Base-by-base conservation (phyloP, 2,113 vertebrate species). In the Hucho hucho region DNA sequence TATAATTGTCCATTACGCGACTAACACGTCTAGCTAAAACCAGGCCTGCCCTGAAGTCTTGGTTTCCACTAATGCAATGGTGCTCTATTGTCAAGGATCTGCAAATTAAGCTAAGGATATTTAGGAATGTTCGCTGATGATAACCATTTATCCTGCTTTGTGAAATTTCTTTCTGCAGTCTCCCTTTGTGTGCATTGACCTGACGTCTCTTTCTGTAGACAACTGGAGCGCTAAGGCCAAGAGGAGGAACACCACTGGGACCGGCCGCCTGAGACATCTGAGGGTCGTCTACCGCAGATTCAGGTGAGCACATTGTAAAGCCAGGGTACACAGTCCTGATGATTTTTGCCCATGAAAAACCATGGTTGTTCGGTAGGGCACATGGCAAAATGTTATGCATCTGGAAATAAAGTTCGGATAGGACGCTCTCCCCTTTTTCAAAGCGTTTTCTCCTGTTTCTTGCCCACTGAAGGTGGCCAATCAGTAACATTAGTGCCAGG, bases 221-320 rank as follows among this genome's bases (percentile, higher is more conserved):
- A 99, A 99, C 90, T 99, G 98, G 98, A 99, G 98, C 65, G 96
- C 95, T 2, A 99, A 99, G 91, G 98, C 98, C 75, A 99, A 98
- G 87, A 95, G 98, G 78, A 95, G 97, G 81, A 98, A 95, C 91
- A 99, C 98, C 90, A 99, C 98, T 4, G 97, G 98, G 6, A 99
- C 98, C 0, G 98, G 98, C 79, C 95, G 97, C 28, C 98, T 99
- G 95, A 96, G 97, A 85, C 96, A 99, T 90, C 93, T 99, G 86
- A 98, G 98, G 80, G 97, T 97, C 4, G 97, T 99, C 69, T 97
- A 97, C 83, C 96, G 97, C 76, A 94, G 98, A 83, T 99, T 99
- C 96, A 98, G 95, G 98, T 99, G 93, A 73, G 75, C 22, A 28
- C 1, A 11, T 24, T 4, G 6, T 7, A 14, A 6, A 3, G 67